These are phyloP conservation scores for Cantharis flavilabris DNA, from an alignment of 2,888 invertebrate species.

Conservation along the genomic window DNA sequence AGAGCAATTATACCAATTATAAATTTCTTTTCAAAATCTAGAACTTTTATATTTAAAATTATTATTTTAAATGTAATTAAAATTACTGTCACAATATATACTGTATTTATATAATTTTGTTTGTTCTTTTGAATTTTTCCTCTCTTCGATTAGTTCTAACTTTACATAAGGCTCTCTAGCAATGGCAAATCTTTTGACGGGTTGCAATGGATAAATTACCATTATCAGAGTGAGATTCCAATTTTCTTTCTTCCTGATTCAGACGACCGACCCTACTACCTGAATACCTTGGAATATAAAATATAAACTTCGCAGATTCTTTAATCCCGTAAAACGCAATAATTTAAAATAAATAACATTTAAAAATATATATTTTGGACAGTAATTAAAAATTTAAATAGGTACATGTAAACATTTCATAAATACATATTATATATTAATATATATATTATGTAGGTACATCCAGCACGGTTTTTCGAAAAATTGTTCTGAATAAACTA, in stretches of 20 bases:
- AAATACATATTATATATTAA: background rate
- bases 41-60: background rate
- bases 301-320: no score
- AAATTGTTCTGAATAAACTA: background rate
- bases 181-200: no score
- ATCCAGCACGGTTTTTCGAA: background rate
- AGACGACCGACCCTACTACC: no score
- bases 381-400: background rate
- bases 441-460: background rate
- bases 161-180: no score
- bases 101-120: background rate
- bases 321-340: no score
- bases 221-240: no score
- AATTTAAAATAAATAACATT: background rate
- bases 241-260: no score
- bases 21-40: background rate
- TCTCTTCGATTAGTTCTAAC: no score
- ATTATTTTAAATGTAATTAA: no score
- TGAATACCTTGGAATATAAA: no score
- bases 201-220: no score
- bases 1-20: background rate
- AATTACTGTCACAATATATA: background rate
- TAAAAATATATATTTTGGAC: background rate
- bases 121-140: no score
- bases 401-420: background rate